Conservation (phyloP, 2,113 vertebrate species). For the Odobenus rosmarus region DNA sequence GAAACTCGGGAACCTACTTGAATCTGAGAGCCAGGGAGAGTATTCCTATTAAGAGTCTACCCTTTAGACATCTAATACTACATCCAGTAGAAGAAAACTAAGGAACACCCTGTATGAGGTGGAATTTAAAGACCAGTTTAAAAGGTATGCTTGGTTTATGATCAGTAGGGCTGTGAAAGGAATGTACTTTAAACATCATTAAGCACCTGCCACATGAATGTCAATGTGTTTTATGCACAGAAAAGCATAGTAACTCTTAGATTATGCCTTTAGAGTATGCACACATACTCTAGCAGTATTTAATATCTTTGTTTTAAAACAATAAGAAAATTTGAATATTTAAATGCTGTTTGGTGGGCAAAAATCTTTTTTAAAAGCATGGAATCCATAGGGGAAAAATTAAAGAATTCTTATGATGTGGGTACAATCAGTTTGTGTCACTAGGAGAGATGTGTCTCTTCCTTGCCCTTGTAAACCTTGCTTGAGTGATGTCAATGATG, state of each 20-base stretch:
- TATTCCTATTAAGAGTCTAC: background rate
- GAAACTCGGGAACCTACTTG: background rate
- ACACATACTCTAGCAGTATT: too few relatives aligned
- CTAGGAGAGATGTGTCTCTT: background rate
- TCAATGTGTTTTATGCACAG: background rate
- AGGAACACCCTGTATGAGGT: background rate
- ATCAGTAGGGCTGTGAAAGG: background rate
- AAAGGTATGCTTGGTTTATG: background rate
- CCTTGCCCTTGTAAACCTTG: background rate
- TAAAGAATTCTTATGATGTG: background rate
- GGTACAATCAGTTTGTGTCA: background rate
- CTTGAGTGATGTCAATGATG: background rate
- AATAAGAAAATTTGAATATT: slow-evolving; percentile 13
- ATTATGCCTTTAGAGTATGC: background rate
- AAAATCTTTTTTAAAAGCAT: slow-evolving; percentile 5
- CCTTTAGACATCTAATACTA: background rate
- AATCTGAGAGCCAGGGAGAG: background rate
- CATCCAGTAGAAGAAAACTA: background rate
- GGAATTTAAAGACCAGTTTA: background rate
- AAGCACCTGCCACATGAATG: background rate
- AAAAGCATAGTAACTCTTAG: background rate
- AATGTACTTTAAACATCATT: background rate
- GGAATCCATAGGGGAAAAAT: background rate
- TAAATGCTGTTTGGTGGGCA: background rate
- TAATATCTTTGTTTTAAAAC: background rate